phyloP scores from a whole-genome alignment of 1,140 invertebrate species.

The Zaprionus ornatus region DNA sequence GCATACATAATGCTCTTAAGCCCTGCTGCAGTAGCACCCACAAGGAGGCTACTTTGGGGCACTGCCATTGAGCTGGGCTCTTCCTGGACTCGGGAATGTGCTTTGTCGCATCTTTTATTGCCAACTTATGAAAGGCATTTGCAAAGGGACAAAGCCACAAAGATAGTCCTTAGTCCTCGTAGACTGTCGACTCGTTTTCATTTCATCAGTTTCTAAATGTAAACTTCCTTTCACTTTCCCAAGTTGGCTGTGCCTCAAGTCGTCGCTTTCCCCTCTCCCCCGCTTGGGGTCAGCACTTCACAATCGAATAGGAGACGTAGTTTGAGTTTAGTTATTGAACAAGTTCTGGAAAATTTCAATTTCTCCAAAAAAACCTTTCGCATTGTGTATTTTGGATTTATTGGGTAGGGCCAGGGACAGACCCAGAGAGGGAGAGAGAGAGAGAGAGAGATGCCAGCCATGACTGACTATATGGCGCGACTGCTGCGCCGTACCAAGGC shows the following conservation, averaged over 20 bases:
- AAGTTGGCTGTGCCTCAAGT: slow-evolving; percentile 24
- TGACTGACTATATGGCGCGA: slow-evolving; percentile 3
- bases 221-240: slow-evolving; percentile 57
- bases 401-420: not conserved
- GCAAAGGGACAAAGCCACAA: not conserved
- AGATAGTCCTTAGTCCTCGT: not conserved
- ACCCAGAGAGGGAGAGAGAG: too few species aligned
- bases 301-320: not conserved
- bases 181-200: slow-evolving; percentile 55
- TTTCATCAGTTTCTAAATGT: slow-evolving; percentile 43
- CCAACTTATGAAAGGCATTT: slow-evolving; percentile 29
- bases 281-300: not conserved
- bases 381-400: not conserved
- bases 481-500: slow-evolving; percentile 10
- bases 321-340: slow-evolving; percentile 3
- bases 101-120: slow-evolving; percentile 10
- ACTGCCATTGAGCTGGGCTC: slow-evolving; percentile 1
- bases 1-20: slow-evolving; percentile 3
- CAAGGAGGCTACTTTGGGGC: slow-evolving; percentile 1
- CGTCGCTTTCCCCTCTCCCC: not conserved
- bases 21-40: not conserved
- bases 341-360: not conserved
- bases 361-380: not conserved
- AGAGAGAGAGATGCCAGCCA: not conserved
- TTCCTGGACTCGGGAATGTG: not conserved